Evolutionary conservation across 2,797 vertebrate species (phyloP).

Genomic region (Lemur catta): DNA sequence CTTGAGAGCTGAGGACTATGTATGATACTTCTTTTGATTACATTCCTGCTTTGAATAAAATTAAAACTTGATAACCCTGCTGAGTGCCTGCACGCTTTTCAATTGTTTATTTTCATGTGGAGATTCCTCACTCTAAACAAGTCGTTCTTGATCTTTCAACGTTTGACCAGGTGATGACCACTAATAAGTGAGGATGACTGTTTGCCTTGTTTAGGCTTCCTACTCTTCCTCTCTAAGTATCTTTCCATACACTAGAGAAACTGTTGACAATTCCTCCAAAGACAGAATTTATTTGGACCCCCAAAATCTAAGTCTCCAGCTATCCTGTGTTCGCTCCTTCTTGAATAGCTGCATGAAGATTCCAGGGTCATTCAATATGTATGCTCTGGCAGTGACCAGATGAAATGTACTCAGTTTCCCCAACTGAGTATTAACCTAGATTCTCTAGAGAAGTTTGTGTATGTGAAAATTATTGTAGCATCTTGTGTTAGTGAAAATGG

Average conservation of each 20-base stretch:
- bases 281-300: neutral
- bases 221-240: neutral
- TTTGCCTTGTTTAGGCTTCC: neutral
- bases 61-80: neutral
- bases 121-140: neutral
- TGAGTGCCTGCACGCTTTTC: neutral
- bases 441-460: neutral
- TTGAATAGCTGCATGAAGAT: neutral
- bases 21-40: neutral
- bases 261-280: neutral
- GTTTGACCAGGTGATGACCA: neutral
- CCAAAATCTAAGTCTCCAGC: neutral
- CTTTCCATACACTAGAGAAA: neutral
- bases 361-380: neutral
- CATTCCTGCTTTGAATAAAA: neutral
- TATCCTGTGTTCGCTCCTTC: neutral
- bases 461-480: neutral
- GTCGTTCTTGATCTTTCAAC: neutral
- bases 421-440: neutral
- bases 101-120: neutral
- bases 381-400: neutral
- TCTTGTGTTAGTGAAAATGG: neutral
- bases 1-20: neutral
- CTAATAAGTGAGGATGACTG: neutral
- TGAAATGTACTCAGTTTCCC: neutral